phyloP scores from a whole-genome alignment of 2,113 vertebrate species.

The Triplophysa rosa region DNA sequence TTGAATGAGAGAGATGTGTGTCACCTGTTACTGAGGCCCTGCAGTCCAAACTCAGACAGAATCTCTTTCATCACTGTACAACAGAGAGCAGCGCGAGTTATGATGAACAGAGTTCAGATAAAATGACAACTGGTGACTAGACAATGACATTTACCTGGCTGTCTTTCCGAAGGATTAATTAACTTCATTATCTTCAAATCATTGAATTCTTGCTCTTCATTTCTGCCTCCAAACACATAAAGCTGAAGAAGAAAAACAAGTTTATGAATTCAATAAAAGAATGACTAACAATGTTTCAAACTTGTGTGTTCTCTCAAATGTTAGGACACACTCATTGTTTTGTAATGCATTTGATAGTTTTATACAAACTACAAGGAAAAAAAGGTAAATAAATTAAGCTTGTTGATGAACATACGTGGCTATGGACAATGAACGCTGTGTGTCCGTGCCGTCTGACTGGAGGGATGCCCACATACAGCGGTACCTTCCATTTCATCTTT shows the following conservation, averaged over 20 bases:
- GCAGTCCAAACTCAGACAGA: slow-evolving; percentile 76
- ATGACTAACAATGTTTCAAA: no score
- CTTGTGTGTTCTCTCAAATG: no score
- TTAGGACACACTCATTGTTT: no score
- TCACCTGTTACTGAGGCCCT: slow-evolving; percentile 74
- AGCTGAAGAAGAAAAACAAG: slow-evolving; percentile 53
- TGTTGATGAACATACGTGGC: slow-evolving; percentile 64
- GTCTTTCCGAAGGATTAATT: slow-evolving; percentile 73
- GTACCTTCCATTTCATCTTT: slow-evolving; percentile 80
- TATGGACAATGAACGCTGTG: slow-evolving; percentile 75
- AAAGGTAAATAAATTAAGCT: background rate
- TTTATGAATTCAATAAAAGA: background rate
- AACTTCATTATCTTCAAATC: slow-evolving; percentile 74
- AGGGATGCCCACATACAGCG: slow-evolving; percentile 75
- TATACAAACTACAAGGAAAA: background rate
- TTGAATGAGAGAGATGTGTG: slow-evolving; percentile 16
- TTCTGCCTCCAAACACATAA: slow-evolving; percentile 71
- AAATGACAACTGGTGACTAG: background rate
- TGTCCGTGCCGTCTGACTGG: slow-evolving; percentile 71
- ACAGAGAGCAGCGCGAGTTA: background rate
- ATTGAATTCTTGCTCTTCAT: slow-evolving; percentile 73
- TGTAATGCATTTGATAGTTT: background rate
- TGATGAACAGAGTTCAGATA: background rate
- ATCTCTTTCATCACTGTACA: slow-evolving; percentile 76
- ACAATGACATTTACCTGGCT: slow-evolving; percentile 68